Evolutionary conservation across 2,113 vertebrate species (phyloP), one percentile per base, ranked within the genome.

Genomic region (Pseudopodoces humilis): DNA sequence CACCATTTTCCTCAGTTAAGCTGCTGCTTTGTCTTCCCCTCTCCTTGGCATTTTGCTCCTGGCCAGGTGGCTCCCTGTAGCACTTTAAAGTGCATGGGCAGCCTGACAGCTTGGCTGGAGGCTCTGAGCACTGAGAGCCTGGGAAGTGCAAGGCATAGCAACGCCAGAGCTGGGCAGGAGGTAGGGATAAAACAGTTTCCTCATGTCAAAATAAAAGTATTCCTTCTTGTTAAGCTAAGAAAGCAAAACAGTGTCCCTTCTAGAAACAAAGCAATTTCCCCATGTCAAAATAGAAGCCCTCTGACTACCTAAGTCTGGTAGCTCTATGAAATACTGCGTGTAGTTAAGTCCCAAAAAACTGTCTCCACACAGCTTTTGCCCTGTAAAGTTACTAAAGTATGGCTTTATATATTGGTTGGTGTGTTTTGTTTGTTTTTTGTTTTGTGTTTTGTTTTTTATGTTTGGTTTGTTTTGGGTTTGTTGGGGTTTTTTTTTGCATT

Each of bases 401-500:
- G 4, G 15, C 5, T 70, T 69, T 50, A 18, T 23, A 1, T 84
- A 1, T 84, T 55, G 11, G 4, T 39, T 23, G 22, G 9, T 27
- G 7, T 2, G 0, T 31, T 44, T 21, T 39, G 15, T 35, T 3
- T 1, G 3, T 7, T 47, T 15, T 16, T 33, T 4, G 4, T 7
- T 37, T 31, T n/a, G 52, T 3, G 39, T 11, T 11, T 2, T 37
- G 11, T 44, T 44, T 44, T 44, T 44, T 44, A 19, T 44, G 44
- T 53, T 33, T n/a, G 9, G 7, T 43, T 15, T 14, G 43, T 25
- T 4, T 1, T 43, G 43, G 43, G 43, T 43, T 15, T 39, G 39
- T 39, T 39, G 39, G 11, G 9, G 39, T 39, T 31, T 46, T 33
- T 50, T 47, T 3, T 2, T 10, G 21, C 22, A 5, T 71, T 64